A percentile compares a stretch with the other conserved stretches of the same genome.
Conservation (phyloP, 2,113 vertebrate species). For the Eulacestoma nigropectus region DNA sequence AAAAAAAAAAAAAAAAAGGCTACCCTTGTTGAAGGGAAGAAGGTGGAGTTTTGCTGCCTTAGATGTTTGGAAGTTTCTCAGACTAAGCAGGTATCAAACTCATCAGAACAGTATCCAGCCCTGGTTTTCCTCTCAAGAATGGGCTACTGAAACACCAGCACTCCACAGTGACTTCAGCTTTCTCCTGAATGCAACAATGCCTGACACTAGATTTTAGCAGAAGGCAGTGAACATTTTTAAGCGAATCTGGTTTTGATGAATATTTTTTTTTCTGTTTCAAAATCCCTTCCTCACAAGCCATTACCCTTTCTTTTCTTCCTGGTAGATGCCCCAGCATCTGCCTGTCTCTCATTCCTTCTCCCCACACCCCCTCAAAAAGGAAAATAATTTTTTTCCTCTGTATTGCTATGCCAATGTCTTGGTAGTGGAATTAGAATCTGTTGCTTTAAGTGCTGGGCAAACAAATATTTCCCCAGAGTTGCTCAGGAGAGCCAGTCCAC, state of each 20-base stretch:
- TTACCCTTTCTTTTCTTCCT: not conserved
- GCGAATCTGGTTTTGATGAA: not conserved
- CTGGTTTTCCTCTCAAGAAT: not conserved
- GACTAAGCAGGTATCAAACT: not conserved
- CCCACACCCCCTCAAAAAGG: rapidly evolving
- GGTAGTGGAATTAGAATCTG: not conserved
- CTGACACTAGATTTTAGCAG: not conserved
- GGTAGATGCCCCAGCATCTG: not conserved
- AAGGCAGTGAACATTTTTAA: not conserved
- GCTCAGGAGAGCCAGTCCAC: not conserved
- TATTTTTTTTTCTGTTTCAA: not conserved
- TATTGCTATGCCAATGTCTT: not conserved
- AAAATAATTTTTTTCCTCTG: not conserved
- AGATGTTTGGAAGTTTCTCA: not conserved
- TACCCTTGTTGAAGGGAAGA: not conserved
- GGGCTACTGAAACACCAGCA: not conserved
- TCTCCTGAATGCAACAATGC: not conserved
- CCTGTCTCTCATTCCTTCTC: not conserved
- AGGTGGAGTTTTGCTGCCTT: not conserved
- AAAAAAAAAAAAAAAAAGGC: not conserved
- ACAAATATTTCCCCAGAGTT: not conserved
- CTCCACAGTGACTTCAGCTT: not conserved
- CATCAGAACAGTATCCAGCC: not conserved
- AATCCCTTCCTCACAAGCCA: not conserved
- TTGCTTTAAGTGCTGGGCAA: not conserved